Conservation (phyloP, 1,140 invertebrate genomes). For the Pantala flavescens region DNA sequence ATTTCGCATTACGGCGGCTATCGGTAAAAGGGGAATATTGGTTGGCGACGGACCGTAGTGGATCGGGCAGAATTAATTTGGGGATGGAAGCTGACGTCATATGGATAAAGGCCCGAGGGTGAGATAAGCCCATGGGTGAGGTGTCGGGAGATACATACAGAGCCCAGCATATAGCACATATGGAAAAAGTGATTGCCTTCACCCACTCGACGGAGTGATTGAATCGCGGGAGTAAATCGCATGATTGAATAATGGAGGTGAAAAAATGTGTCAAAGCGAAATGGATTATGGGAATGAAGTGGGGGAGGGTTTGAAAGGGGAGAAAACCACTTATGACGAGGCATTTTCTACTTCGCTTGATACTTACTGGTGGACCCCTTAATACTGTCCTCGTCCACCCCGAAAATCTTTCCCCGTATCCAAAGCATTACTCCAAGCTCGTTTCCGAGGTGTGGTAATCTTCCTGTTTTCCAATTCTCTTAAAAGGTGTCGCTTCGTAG, state of each 20-base stretch:
- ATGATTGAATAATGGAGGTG: not conserved
- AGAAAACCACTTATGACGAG: conserved; percentile 5
- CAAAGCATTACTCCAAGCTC: no score
- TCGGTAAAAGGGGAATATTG: not conserved
- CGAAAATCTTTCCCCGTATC: not conserved
- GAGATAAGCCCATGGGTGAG: not conserved
- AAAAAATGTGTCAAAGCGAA: not conserved
- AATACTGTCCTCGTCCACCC: not conserved
- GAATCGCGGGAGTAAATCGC: not conserved
- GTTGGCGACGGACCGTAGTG: not conserved
- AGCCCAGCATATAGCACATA: not conserved
- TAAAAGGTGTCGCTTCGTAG: no score
- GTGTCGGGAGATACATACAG: not conserved
- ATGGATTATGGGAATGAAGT: conserved; percentile 1
- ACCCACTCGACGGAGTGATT: not conserved
- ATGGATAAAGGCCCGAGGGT: not conserved
- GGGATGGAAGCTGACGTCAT: not conserved
- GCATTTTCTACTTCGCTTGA: not conserved
- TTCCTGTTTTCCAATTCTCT: no score
- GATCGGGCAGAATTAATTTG: not conserved
- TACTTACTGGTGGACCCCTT: not conserved
- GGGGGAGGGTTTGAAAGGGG: not conserved
- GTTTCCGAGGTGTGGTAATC: no score
- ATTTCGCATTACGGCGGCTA: not conserved
- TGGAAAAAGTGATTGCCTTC: not conserved